phyloP scores from a whole-genome alignment of 92 coral and sea anemone species.

The Scolanthus callimorphus region DNA sequence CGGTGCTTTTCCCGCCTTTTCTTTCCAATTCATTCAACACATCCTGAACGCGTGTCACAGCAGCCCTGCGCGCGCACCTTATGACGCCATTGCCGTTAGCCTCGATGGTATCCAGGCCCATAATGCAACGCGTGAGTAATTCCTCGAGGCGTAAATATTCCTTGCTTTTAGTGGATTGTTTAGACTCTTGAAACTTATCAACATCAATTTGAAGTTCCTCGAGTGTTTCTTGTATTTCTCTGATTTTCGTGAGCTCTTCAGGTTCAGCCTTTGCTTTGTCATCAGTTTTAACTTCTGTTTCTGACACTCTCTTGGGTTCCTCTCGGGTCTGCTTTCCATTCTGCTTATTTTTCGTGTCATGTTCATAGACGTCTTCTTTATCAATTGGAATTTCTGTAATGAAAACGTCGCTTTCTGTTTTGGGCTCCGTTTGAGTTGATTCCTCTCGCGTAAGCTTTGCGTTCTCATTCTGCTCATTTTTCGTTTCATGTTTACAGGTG shows the following conservation, averaged over 20 bases:
- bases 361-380: too few relatives aligned
- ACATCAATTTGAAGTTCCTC: constrained; percentile 35
- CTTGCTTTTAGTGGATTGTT: constrained; percentile 21
- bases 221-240: constrained; percentile 28
- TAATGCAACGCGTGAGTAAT: constrained; percentile 45
- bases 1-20: constrained; percentile 8
- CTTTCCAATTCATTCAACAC: constrained; percentile 42
- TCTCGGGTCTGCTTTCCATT: neutral
- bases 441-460: too few relatives aligned
- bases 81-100: constrained; percentile 49
- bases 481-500: too few relatives aligned
- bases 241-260: constrained; percentile 35
- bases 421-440: too few relatives aligned
- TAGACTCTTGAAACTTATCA: constrained; percentile 28
- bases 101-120: constrained; percentile 64
- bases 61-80: constrained; percentile 58
- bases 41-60: constrained; percentile 42
- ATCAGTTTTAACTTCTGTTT: neutral
- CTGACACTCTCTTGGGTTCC: neutral
- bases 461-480: too few relatives aligned
- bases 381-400: too few relatives aligned
- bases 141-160: constrained; percentile 63
- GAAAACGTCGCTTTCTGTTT: too few relatives aligned
- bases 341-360: neutral
- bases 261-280: constrained; percentile 7